Base-by-base conservation (phyloP, 2,888 invertebrate species). In the Philopedon plagiatum region DNA sequence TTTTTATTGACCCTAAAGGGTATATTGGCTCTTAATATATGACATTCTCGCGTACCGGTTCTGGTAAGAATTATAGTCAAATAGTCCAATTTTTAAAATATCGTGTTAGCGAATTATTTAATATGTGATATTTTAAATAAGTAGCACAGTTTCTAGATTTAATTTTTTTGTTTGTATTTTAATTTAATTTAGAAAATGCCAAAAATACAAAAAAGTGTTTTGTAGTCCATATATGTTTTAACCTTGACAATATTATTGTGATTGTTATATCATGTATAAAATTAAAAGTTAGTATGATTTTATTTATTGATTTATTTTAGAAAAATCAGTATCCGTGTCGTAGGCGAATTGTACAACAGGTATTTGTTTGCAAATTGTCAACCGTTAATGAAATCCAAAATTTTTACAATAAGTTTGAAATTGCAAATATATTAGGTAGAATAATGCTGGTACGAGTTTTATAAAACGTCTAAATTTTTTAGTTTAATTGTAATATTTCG, bases 121-220 rank as follows among this genome's bases (percentile, higher is more conserved):
- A 46, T 61, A 61, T 61, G 61, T 61, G 61, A 61, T 61, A 61
- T 61, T 61, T 61, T 46, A n/a, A 61, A 41, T 61, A 61, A 15
- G 32, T 61, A 61, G 61, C 61, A 19, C 29, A 61, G 13, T 61
- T 54, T 1, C 46, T 46, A 61, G 32, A 44, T 46, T 26, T 11
- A 46, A 46, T 32, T 37, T 39, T n/a, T n/a, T 57, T n/a, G n/a
- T n/a, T 37, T 21, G 11, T 34, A 13, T 32, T 57, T 21, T 37
- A 23, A 29, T 39, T 58, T 58, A 21, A 21, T 26, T 44, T 61
- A 46, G 9, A 46, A 46, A 60, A 26, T 44, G 60, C 60, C 60
- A 44, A 60, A 41, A 60, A 60, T 41, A 21, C 21, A 44, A 57
- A 58, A 41, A 58, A 39, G 19, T 39, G 13, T 39, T 58, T 58